Percentiles rank a stretch among this genome's conserved stretches.
Conservation (phyloP, 2,113 vertebrate genomes). For the Xenopus borealis region DNA sequence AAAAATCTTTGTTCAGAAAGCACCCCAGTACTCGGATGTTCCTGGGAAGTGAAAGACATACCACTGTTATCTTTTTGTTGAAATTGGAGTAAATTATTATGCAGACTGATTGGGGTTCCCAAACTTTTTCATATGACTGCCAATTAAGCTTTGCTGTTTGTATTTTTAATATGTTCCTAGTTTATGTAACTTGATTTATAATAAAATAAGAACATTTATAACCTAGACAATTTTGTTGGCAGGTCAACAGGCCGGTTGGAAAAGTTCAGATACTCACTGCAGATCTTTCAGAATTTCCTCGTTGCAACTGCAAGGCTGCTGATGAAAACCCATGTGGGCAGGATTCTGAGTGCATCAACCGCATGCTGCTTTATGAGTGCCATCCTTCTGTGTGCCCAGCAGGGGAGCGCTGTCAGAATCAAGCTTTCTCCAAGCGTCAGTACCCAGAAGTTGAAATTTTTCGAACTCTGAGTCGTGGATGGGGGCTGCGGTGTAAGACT, state of each 20-base stretch:
- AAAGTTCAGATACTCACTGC: slow-evolving; percentile 95
- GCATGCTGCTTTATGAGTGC: slow-evolving; percentile 96
- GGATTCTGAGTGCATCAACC: slow-evolving; percentile 96
- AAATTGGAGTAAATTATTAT: too few relatives aligned
- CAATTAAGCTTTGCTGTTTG: too few relatives aligned
- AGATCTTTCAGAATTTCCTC: slow-evolving; percentile 90
- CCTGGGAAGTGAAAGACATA: too few relatives aligned
- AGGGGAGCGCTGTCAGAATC: slow-evolving; percentile 87
- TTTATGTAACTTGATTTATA: too few relatives aligned
- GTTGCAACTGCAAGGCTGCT: slow-evolving; percentile 91
- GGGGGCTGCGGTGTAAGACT: slow-evolving; percentile 88
- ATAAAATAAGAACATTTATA: background rate
- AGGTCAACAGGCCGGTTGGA: slow-evolving; percentile 93
- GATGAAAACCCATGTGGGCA: slow-evolving; percentile 93
- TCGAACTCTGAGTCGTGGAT: slow-evolving; percentile 87
- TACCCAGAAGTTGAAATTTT: slow-evolving; percentile 95
- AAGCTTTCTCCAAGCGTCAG: slow-evolving; percentile 91
- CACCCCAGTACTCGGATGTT: too few relatives aligned
- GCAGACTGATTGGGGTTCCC: too few relatives aligned
- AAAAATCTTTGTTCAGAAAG: too few relatives aligned
- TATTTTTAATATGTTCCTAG: background rate
- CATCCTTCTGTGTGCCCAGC: slow-evolving; percentile 91
- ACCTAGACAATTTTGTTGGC: slow-evolving; percentile 15
- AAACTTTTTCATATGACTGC: too few relatives aligned
- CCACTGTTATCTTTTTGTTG: too few relatives aligned